These are phyloP conservation scores for Leucoraja erinaceus DNA, from an alignment of 2,113 vertebrate species.

Conservation along the genomic window DNA sequence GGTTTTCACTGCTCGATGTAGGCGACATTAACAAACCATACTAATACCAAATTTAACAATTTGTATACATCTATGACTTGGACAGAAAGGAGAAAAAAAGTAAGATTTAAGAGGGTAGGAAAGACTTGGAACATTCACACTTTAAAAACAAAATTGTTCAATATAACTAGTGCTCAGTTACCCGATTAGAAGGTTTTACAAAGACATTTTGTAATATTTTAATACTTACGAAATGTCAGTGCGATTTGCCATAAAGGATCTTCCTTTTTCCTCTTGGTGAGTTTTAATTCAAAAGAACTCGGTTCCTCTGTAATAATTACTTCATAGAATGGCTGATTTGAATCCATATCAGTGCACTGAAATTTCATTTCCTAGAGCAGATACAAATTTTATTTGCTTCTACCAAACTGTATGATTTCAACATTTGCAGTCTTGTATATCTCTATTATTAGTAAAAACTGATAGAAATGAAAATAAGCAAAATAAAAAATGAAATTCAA, in stretches of 20 bases:
- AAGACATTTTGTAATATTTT: neutral
- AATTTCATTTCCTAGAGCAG: slow-evolving; percentile 32
- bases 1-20: too few relatives aligned
- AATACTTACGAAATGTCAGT: neutral
- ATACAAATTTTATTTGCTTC: neutral
- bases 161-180: neutral
- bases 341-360: neutral
- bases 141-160: neutral
- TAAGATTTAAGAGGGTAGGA: neutral
- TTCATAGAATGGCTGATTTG: slow-evolving; percentile 9
- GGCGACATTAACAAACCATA: too few relatives aligned
- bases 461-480: neutral
- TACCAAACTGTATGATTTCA: neutral
- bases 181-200: neutral
- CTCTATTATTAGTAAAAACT: neutral
- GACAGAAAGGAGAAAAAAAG: neutral
- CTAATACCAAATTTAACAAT: neutral
- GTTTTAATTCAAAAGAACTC: slow-evolving; percentile 1
- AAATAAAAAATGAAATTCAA: neutral
- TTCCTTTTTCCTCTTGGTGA: slow-evolving; percentile 28
- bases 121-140: neutral
- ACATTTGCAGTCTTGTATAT: too few relatives aligned
- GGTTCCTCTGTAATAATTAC: neutral
- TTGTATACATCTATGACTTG: neutral
- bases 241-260: slow-evolving; percentile 28